These are phyloP conservation scores for Verasper variegatus DNA, from an alignment of 2,113 vertebrate genomes.

Conservation along the genomic window DNA sequence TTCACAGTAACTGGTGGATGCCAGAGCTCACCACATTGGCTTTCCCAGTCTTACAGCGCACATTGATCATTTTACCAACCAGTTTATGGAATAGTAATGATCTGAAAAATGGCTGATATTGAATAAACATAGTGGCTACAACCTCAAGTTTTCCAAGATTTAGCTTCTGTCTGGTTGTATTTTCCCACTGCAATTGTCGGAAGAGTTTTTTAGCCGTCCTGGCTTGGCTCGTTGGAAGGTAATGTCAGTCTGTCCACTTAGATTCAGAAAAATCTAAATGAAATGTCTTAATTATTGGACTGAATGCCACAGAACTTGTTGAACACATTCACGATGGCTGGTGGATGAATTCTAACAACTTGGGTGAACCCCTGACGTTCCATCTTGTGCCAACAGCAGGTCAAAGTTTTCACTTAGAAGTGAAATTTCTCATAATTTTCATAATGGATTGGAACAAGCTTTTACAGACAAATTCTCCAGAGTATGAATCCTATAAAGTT, in stretches of 20 bases:
- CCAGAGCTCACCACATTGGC: conserved; percentile 57
- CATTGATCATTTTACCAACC: conserved; percentile 65
- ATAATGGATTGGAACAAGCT: neutral
- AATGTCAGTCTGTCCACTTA: conserved; percentile 3
- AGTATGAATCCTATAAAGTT: no score
- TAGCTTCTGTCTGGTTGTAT: conserved; percentile 41
- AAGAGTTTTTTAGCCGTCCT: conserved; percentile 26
- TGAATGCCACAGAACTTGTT: conserved; percentile 5
- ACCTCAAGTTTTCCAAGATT: conserved; percentile 46
- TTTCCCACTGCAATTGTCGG: conserved; percentile 37
- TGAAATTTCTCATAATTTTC: neutral
- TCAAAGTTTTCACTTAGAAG: conserved; percentile 1
- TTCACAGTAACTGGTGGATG: conserved; percentile 42
- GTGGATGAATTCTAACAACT: neutral
- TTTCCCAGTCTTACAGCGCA: conserved; percentile 36
- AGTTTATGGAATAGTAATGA: conserved; percentile 60
- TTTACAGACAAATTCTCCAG: neutral
- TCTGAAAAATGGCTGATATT: conserved; percentile 63
- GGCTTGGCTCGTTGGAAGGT: conserved; percentile 3
- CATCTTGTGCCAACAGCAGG: neutral
- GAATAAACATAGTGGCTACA: conserved; percentile 57
- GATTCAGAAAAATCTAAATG: neutral
- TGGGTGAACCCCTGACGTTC: neutral
- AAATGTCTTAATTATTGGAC: neutral
- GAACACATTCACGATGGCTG: neutral